Conservation (phyloP, 2,888 invertebrate genomes). For the Agriopis aurantiaria region DNA sequence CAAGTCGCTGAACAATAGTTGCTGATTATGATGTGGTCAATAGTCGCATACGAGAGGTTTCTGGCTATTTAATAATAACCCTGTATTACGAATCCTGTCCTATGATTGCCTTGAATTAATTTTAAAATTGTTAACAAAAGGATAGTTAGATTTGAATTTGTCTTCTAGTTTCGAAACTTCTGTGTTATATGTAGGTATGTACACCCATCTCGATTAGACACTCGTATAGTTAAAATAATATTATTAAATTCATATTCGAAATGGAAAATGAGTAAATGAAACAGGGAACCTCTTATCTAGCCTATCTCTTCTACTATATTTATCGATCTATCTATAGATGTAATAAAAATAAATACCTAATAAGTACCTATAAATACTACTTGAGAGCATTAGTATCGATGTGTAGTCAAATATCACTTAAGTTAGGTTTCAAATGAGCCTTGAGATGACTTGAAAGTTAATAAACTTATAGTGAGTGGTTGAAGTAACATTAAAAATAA, state of each 20-base stretch:
- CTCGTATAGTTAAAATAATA: constrained; percentile 3
- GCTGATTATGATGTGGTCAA: too few species aligned
- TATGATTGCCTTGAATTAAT: constrained; percentile 51
- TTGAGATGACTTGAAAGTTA: constrained; percentile 52
- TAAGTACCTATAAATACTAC: constrained; percentile 40
- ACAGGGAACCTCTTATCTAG: constrained; percentile 69
- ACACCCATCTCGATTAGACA: not conserved
- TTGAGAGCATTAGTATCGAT: constrained; percentile 49
- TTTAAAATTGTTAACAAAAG: constrained; percentile 11
- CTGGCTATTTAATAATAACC: too few species aligned
- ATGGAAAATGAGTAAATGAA: constrained; percentile 59
- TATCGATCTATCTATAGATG: constrained; percentile 64
- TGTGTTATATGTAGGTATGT: constrained; percentile 21
- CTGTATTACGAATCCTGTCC: constrained; percentile 43
- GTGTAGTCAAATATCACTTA: constrained; percentile 54
- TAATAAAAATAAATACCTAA: constrained; percentile 43
- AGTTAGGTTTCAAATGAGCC: constrained; percentile 56
- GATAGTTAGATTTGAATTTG: constrained; percentile 1
- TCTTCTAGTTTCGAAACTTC: constrained; percentile 6
- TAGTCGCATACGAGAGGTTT: too few species aligned
- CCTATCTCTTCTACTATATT: constrained; percentile 63
- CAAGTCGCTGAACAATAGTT: too few species aligned
- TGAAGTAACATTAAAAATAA: constrained; percentile 9
- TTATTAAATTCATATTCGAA: constrained; percentile 21
- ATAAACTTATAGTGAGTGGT: constrained; percentile 12